A percentile compares a stretch with the other conserved stretches of the same genome.
Conservation (phyloP, 2,888 invertebrate species). For the Asteroscopus sphinx region DNA sequence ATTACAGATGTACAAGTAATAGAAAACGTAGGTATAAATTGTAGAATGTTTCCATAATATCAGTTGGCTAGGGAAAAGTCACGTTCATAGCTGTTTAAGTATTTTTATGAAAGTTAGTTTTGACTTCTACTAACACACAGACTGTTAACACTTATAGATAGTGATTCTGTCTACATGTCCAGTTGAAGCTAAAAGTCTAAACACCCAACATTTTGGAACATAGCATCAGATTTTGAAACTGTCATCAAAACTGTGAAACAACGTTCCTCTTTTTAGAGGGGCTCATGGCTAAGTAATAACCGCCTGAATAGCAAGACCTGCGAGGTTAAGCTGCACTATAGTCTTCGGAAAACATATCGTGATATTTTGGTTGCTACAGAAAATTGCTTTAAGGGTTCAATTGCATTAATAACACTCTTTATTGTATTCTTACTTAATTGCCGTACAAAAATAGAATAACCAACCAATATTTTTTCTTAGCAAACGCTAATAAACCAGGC, state of each 20-base stretch:
- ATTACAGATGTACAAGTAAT: too few species aligned
- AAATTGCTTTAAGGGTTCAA: neutral
- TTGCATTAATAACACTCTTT: slow-evolving; percentile 1
- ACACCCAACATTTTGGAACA: neutral
- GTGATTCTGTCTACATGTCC: neutral
- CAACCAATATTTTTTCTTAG: slow-evolving; percentile 15
- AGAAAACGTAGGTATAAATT: too few species aligned
- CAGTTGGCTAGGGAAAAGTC: neutral
- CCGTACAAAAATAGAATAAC: slow-evolving; percentile 24
- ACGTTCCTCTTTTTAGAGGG: too few species aligned
- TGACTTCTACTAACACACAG: neutral
- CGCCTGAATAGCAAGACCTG: too few species aligned
- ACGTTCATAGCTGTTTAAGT: neutral
- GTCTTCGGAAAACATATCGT: too few species aligned
- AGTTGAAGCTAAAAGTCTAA: neutral
- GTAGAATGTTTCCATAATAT: neutral
- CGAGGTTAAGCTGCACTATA: too few species aligned
- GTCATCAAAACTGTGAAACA: too few species aligned
- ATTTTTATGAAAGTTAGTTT: too few species aligned
- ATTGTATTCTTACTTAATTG: slow-evolving; percentile 10
- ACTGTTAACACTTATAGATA: neutral
- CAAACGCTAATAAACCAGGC: slow-evolving; percentile 32
- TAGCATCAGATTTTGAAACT: too few species aligned
- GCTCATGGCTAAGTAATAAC: too few species aligned
- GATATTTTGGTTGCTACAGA: too few species aligned